Base-by-base conservation (phyloP, 2,113 vertebrate species). In the Urocynchramus pylzowi region DNA sequence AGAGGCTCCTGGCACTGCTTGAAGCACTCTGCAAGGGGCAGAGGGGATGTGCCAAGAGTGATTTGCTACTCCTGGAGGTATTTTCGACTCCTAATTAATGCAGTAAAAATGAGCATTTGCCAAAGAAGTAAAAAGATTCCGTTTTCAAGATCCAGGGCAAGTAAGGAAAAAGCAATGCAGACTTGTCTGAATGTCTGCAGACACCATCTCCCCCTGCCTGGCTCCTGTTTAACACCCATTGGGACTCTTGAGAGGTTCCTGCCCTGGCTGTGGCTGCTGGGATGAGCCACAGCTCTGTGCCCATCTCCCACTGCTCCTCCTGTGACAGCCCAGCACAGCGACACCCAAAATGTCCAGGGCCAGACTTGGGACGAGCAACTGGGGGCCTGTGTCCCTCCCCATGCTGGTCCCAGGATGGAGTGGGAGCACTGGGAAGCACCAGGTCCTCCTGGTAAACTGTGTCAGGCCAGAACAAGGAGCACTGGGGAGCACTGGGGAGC, bases 351-450 rank as follows among this genome's bases (percentile, higher is more conserved):
- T 14, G 6, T 27, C 47, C 61, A 31, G 27, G 44, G 16, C 30
- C 56, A 60, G 28, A 17, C 16, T 5, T 6, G 5, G n/a, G n/a
- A 59, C 21, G 18, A 59, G 19, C 16, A 35, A 4, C 44, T 6
- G 22, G 10, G 28, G 18, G 1, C 5, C 50, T 11, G 7, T 28
- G 60, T 47, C 8, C 9, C 4, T 42, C n/a, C 31, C 27, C 2
- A 6, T 16, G 28, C 22, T 0, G 0, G 20, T 39, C 33, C 21
- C 15, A 19, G 47, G 45, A 73, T 1, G 5, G 18, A n/a, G 23
- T 1, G 17, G 31, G 50, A 65, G 37, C 42, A 10, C 37, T 28
- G 49, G 35, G 26, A 31, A 84, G 16, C 24, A 26, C 17, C 33
- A 13, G 15, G 9, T 33, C 23, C 22, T 57, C 37, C 68, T 65